phyloP scores from a whole-genome alignment of 2,797 vertebrate genomes.

The Myotis vivesi region DNA sequence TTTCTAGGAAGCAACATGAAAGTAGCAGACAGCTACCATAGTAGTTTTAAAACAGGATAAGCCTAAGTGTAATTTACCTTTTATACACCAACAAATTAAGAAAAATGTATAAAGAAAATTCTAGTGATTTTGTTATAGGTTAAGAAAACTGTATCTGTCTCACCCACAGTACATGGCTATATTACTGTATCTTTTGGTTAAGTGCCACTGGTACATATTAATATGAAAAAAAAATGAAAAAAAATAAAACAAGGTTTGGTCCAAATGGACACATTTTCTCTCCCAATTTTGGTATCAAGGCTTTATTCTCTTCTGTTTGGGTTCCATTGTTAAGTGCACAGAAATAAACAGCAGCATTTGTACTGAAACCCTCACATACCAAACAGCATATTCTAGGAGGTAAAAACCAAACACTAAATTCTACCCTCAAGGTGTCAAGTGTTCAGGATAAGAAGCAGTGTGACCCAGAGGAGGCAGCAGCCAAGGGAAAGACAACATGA shows the following conservation, averaged over 20 bases:
- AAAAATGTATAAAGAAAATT: conserved; percentile 71
- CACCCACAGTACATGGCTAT: conserved; percentile 69
- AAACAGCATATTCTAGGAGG: conserved; percentile 86
- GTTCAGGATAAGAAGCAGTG: conserved; percentile 86
- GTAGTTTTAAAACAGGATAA: conserved; percentile 69
- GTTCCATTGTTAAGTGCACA: conserved; percentile 89
- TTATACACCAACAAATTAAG: conserved; percentile 69
- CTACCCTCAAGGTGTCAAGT: conserved; percentile 86
- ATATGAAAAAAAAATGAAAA: conserved; percentile 69
- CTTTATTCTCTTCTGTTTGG: conserved; percentile 85
- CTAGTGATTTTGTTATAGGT: conserved; percentile 71
- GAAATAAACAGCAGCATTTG: conserved; percentile 91
- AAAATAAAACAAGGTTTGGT: conserved; percentile 67
- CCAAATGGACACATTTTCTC: conserved; percentile 77
- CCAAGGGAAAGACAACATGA: conserved; percentile 75
- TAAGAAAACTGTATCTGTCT: conserved; percentile 77
- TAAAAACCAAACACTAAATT: conserved; percentile 85
- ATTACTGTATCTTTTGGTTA: conserved; percentile 81
- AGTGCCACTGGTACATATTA: conserved; percentile 79
- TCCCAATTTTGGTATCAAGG: conserved; percentile 85
- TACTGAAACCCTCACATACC: conserved; percentile 88
- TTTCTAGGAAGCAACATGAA: conserved; percentile 70
- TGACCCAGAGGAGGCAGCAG: conserved; percentile 84
- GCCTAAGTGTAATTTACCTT: conserved; percentile 72
- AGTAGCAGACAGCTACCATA: conserved; percentile 65